A percentile compares a stretch with the other conserved stretches of the same genome.
Conservation (phyloP, 2,113 vertebrate species). For the Entelurus aequoreus region DNA sequence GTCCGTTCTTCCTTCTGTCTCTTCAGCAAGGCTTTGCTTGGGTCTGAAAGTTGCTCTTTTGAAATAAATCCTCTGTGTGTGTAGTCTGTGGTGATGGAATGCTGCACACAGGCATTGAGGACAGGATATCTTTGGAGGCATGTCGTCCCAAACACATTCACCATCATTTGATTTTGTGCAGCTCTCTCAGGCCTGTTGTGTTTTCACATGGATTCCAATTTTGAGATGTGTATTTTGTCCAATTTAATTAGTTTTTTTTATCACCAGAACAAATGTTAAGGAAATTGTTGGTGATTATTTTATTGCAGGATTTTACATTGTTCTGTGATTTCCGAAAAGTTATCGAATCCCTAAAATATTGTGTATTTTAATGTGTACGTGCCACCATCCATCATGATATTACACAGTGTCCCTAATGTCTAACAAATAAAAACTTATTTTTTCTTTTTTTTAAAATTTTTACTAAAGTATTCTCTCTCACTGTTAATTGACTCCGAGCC, state of each 20-base stretch:
- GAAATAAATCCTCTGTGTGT: slow-evolving; percentile 44
- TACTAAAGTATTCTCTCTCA: too few relatives aligned
- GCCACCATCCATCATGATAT: slow-evolving; percentile 9
- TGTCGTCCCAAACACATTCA: slow-evolving; percentile 18
- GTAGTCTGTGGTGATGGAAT: slow-evolving; percentile 50
- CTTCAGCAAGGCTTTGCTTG: slow-evolving; percentile 51
- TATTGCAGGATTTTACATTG: background rate
- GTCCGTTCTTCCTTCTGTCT: slow-evolving; percentile 1
- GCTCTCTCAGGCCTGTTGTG: slow-evolving; percentile 72
- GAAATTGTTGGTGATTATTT: too few relatives aligned
- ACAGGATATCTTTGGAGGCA: slow-evolving; percentile 49
- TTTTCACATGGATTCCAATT: slow-evolving; percentile 89
- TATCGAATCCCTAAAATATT: background rate
- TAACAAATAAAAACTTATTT: too few relatives aligned
- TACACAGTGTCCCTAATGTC: background rate
- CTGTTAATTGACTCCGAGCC: too few relatives aligned
- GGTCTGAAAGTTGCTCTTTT: slow-evolving; percentile 28
- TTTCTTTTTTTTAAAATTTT: too few relatives aligned
- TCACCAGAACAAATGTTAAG: too few relatives aligned
- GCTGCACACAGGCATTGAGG: slow-evolving; percentile 57
- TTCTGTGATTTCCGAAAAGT: background rate
- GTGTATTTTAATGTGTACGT: background rate
- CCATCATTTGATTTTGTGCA: slow-evolving; percentile 66
- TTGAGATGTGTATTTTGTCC: background rate
- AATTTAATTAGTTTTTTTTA: too few relatives aligned